phyloP scores from a whole-genome alignment of 2,888 invertebrate species.

The Sarcophaga caerulescens region DNA sequence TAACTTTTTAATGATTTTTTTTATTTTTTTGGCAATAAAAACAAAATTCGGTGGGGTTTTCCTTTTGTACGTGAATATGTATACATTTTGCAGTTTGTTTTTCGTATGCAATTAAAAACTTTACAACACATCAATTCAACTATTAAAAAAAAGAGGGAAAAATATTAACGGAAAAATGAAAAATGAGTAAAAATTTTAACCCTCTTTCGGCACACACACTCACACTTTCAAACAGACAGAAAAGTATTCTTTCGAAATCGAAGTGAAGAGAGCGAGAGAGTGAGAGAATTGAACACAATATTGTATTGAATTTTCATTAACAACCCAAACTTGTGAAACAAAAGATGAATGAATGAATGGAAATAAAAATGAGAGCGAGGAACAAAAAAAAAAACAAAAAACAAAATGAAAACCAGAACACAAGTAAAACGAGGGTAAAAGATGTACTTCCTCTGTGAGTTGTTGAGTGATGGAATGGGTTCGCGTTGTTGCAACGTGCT shows the following conservation, averaged over 20 bases:
- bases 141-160: constrained; percentile 12
- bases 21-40: constrained; percentile 19
- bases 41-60: constrained; percentile 4
- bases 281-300: constrained; percentile 36
- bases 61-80: constrained; percentile 20
- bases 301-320: constrained; percentile 67
- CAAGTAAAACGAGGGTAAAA: constrained; percentile 2
- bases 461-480: neutral
- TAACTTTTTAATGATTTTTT: constrained; percentile 20
- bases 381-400: neutral
- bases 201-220: neutral
- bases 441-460: constrained; percentile 6
- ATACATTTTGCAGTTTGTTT: constrained; percentile 10
- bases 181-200: neutral
- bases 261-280: neutral
- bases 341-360: constrained; percentile 8
- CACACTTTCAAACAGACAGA: neutral
- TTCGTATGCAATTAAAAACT: constrained; percentile 66
- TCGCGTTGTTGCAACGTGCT: neutral
- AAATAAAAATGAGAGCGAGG: neutral
- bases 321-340: constrained; percentile 24
- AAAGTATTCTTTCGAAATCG: neutral
- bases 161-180: constrained; percentile 1
- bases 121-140: constrained; percentile 60
- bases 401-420: neutral